Evolutionary conservation across 2,113 vertebrate species (phyloP), one percentile per base, ranked within the genome.

Genomic region (Microtus montanus): DNA sequence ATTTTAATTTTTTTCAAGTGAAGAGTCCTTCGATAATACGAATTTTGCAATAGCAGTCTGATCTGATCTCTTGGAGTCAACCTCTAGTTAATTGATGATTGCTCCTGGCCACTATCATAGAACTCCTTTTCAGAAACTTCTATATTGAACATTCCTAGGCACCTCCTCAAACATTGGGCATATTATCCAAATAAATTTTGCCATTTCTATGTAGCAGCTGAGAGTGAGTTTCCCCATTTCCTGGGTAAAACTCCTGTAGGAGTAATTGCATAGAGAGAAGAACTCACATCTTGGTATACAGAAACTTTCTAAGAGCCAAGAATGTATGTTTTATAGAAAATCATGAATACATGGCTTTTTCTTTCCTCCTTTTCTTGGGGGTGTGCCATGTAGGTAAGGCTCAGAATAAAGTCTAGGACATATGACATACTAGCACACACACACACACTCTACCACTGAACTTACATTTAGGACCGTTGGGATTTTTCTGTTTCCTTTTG

Each of bases 101-200:
- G 35, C 20, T 88, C 12, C 7, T 91, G 58, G 7, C 44, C 84
- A 38, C 24, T 87, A 1, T 47, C 73, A 8, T 13, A 88, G 17
- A 19, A 71, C 58, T 35, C 47, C 8, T 90, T n/a, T 12, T 14
- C 4, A 92, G 33, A 64, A 66, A 22, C 58, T 41, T 22, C 12
- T n/a, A n/a, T n/a, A 24, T 73, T 82, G 33, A 20, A 49, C 90
- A 17, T 83, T 79, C 93, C 75, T 87, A 20, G 49, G 49, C 19
- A 38, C 80, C 47, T 91, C 78, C 4, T 52, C 64, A 58, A 95
- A 84, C 89, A 79, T 22, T 3, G 94, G 87, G 33, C 7, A 79
- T 1, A 47, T 52, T 54, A 44, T 15, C 3, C 8, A 38, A 71
- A 64, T 68, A 30, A 80, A 79, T 93, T 80, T 96, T 91, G 30